phyloP scores from a whole-genome alignment of 2,113 vertebrate species.

The Percopsis transmontana region DNA sequence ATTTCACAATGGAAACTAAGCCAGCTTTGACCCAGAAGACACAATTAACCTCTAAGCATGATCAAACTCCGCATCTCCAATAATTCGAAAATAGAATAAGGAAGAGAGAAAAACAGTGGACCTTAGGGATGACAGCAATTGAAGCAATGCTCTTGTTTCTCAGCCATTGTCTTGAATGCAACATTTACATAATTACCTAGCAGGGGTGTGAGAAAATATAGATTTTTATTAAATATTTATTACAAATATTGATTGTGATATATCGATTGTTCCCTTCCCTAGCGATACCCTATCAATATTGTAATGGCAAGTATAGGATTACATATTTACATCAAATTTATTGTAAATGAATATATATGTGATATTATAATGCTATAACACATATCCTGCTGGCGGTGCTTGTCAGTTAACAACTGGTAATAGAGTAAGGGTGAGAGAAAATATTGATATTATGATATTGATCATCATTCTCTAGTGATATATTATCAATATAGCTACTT shows the following conservation, averaged over 20 bases:
- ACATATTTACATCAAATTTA: too few species aligned
- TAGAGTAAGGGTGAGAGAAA: conserved; percentile 6
- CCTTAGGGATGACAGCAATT: conserved; percentile 38
- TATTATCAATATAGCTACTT: too few species aligned
- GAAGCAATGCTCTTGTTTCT: conserved; percentile 46
- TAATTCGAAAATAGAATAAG: conserved; percentile 37
- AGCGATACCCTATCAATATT: too few species aligned
- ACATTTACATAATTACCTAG: conserved; percentile 68
- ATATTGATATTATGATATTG: neutral
- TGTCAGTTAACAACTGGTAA: too few species aligned
- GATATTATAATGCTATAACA: too few species aligned
- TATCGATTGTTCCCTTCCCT: too few species aligned
- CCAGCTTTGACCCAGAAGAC: conserved; percentile 71
- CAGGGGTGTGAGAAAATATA: conserved; percentile 36
- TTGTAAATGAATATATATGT: too few species aligned
- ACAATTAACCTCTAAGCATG: conserved; percentile 66
- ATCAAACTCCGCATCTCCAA: conserved; percentile 61
- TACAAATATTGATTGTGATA: too few species aligned
- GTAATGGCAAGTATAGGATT: too few species aligned
- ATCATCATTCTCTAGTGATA: too few species aligned
- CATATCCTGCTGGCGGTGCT: too few species aligned
- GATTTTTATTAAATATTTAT: neutral
- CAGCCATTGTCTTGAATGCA: conserved; percentile 55
- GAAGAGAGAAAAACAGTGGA: conserved; percentile 27
- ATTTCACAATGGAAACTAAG: conserved; percentile 71